Evolutionary conservation across 2,797 vertebrate species (phyloP), one percentile per base, ranked within the genome.

Genomic region (Gymnopithys bicolor): DNA sequence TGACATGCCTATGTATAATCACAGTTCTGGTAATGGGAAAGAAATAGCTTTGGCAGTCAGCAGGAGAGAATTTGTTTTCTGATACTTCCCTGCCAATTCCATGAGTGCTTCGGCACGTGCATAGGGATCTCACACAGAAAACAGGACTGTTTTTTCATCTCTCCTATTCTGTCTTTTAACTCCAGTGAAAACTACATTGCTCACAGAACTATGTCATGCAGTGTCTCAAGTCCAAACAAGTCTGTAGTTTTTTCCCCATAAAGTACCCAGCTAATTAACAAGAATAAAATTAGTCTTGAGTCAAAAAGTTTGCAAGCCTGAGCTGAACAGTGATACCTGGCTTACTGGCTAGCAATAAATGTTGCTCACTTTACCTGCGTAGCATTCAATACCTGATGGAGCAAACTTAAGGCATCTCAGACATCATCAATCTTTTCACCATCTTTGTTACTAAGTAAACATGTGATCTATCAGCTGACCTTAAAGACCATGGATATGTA

Each of bases 21-120:
- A 1, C 46, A 88, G 48, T 43, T 68, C 73, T 59, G 79, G 35
- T 45, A 46, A 37, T 75, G 28, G 53, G 19, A 35, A 13, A 25
- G 46, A 68, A 85, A 78, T 11, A 71, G 12, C 60, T 92, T 59
- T 84, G 88, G 56, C 1, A 0, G 19, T 27, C 41, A 49, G 68
- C 28, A 77, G 41, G 30, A 75, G n/a, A 59, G 30, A 53, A 46
- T 48, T 83, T 39, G 13, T 52, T 71, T 23, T 58, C n/a, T 67
- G 21, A 39, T 53, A 19, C 5, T 45, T 46, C 11, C 41, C 70
- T 51, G 30, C 10, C 45, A 37, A 39, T 67, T 35, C 7, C 0
- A 0, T 4, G 22, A 74, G 52, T 23, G 39, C 46, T 77, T 77
- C 12, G 0, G 60, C 78, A 75, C 0, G 0, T 70, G 37, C 33